Evolutionary conservation across 2,797 vertebrate species (phyloP), one percentile per base, ranked within the genome.

Genomic region (Anguilla anguilla): DNA sequence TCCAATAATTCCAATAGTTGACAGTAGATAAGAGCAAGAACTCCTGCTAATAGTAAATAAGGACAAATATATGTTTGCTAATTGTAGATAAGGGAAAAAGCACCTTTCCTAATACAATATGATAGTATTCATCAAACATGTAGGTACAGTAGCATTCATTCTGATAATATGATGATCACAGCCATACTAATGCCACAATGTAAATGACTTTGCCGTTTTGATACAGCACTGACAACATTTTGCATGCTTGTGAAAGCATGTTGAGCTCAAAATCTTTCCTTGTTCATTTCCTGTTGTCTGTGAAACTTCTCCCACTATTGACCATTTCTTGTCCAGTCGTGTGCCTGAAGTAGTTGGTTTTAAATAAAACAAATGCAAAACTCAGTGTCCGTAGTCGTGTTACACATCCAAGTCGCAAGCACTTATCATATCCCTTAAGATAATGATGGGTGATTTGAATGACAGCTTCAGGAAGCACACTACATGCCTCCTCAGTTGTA

Each of bases 221-320:
- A 69, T 7, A 15, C 15, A 39, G 28, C 28, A 39, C 17, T 39
- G 35, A 46, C 39, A 43, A 79, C 74, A 46, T 79, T 43, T 43
- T 43, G 74, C 43, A 51, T 79, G 74, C 43, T 25, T 10, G 43
- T 22, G 51, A n/a, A 51, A 82, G 69, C 79, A 25, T 77, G 67
- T 55, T 72, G 22, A 77, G 51, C 84, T 61, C 77, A 84, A 84
- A 69, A 85, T 85, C 43, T 85, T 64, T 88, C 53, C 72, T 74
- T 59, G n/a, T 51, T 46, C 49, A 31, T 84, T 57, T 49, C 74
- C 61, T 84, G 46, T 35, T 77, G 11, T 49, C 49, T 84, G 6
- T 55, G 43, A 22, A 61, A 84, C 79, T 28, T 28, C 43, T 81
- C 31, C 49, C 31, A n/a, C 6, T 15, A 64, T 59, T 59, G 15